Conservation (phyloP, 1,140 invertebrate species). For the Cheumatopsyche charites region DNA sequence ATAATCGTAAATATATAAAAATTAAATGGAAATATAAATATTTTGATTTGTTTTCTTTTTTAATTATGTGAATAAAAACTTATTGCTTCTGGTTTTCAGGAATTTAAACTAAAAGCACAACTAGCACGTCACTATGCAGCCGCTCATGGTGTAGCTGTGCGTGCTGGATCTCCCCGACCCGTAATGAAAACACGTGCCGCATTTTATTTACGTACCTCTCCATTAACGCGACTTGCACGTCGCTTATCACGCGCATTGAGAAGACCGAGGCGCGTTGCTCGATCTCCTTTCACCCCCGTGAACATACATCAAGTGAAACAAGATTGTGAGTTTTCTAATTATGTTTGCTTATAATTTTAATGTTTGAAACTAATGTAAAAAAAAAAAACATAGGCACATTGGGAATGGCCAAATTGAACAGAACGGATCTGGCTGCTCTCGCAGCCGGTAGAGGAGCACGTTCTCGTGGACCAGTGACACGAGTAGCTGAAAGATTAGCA, state of each 20-base stretch:
- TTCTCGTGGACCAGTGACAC: constrained; percentile 72
- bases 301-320: constrained; percentile 85
- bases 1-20: too few species aligned
- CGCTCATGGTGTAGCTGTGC: constrained; percentile 78
- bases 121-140: constrained; percentile 90
- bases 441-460: constrained; percentile 62
- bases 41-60: too few species aligned
- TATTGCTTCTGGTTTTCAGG: constrained; percentile 55
- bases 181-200: constrained; percentile 97
- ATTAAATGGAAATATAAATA: too few species aligned
- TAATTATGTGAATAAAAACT: too few species aligned
- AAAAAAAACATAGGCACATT: too few species aligned
- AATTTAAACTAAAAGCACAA: constrained; percentile 92
- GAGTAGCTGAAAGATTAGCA: constrained; percentile 78
- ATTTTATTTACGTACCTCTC: constrained; percentile 91
- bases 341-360: neutral
- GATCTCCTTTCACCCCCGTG: constrained; percentile 85
- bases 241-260: constrained; percentile 83
- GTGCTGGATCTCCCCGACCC: constrained; percentile 80
- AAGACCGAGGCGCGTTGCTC: constrained; percentile 81
- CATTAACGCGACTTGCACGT: constrained; percentile 85
- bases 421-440: constrained; percentile 66
- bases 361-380: too few species aligned
- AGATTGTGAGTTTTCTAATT: constrained; percentile 70
- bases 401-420: constrained; percentile 66